Base-by-base conservation (phyloP, 2,888 invertebrate genomes). In the Neoitamus cyanurus region DNA sequence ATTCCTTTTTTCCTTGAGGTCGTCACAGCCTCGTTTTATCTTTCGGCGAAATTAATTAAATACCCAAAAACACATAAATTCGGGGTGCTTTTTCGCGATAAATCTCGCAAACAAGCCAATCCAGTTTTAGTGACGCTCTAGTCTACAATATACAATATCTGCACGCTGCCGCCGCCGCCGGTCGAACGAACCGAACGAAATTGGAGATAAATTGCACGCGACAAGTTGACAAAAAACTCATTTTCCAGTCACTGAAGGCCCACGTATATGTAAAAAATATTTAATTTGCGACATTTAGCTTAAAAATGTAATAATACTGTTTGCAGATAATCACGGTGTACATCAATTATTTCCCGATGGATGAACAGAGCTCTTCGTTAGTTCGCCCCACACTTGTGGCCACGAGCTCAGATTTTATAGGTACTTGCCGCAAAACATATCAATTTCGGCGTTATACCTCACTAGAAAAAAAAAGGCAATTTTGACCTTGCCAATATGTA, bases 171-270 rank as follows among this genome's bases (percentile, higher is more conserved):
- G 25, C 58, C 58, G 20, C 3, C 37, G 37, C 37, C 37, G 5
- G n/a, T 42, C 42, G 58, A 20, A 58, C 58, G 25, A 58, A 58
- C 15, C 15, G 58, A 25, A 20, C 58, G 7, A 15, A 58, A 58
- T 58, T 58, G 58, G 58, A 58, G 58, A 58, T 58, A 58, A 58
- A 58, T 58, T 58, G 58, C 58, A 58, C 58, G 58, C 58, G 58
- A 58, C 58, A 15, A 15, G 25, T 58, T 20, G 3, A 15, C 58
- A 58, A 58, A 58, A 58, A 58, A 58, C 58, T 58, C 58, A 58
- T 58, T 58, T 58, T 58, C 58, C 58, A 58, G 58, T 58, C 58
- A 58, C 9, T 58, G 58, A 58, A 58, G 58, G 58, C 58, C 58
- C 25, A 13, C 48, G 20, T 20, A 9, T 58, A 15, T 20, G 58